These are phyloP conservation scores for Bicyclus anynana DNA, from an alignment of 1,140 invertebrate genomes.

Conservation along the genomic window DNA sequence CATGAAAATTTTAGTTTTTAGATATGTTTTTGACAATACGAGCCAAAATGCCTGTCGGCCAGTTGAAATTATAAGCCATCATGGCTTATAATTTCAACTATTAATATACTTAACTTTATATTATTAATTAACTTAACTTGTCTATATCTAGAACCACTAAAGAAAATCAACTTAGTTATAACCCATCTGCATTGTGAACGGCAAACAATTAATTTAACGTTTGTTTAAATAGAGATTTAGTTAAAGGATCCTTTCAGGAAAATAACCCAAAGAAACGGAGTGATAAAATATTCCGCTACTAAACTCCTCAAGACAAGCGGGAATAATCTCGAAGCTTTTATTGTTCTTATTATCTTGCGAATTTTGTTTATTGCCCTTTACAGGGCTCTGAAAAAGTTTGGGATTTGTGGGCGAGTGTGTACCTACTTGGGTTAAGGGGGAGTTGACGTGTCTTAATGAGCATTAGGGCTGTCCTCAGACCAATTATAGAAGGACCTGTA, in stretches of 20 bases:
- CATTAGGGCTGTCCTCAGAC: no score
- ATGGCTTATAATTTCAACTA: no score
- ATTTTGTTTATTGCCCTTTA: slow-evolving; percentile 21
- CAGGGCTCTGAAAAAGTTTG: slow-evolving; percentile 16
- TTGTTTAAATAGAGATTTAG: slow-evolving; percentile 15
- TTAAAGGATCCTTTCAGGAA: slow-evolving; percentile 4
- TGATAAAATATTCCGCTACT: slow-evolving; percentile 16
- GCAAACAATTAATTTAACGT: neutral
- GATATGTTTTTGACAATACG: no score
- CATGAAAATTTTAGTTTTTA: no score
- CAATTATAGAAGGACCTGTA: no score
- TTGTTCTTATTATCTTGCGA: slow-evolving; percentile 25
- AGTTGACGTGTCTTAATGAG: no score
- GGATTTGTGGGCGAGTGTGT: neutral
- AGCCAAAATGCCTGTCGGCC: no score
- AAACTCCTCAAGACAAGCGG: slow-evolving; percentile 16
- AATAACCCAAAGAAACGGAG: slow-evolving; percentile 2
- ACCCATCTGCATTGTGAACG: neutral
- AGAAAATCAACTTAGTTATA: neutral
- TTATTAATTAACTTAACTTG: no score
- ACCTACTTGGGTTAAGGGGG: neutral
- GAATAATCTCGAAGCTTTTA: slow-evolving; percentile 21
- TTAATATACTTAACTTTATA: no score
- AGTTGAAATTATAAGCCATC: no score
- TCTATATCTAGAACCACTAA: no score